Conservation (phyloP, 2,888 invertebrate species). For the Eristalis arbustorum region DNA sequence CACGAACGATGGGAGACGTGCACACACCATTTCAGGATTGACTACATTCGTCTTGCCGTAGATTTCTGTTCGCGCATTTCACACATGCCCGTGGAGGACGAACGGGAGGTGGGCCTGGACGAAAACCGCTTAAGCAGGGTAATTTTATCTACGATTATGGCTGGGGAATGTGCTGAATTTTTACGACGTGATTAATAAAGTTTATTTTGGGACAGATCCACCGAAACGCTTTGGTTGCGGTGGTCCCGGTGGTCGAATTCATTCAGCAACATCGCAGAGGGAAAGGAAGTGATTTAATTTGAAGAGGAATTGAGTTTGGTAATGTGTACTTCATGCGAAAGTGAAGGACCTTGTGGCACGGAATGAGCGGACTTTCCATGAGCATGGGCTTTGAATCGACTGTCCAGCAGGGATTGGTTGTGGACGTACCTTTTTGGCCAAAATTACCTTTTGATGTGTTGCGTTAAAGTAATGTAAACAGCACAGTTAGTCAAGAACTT, state of each 20-base stretch:
- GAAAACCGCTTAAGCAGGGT: constrained; percentile 59
- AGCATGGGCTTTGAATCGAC: no score
- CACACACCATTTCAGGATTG: background rate
- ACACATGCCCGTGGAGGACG: constrained; percentile 54
- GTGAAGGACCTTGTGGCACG: no score
- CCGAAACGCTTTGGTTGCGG: constrained; percentile 24
- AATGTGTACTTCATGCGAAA: constrained; percentile 4
- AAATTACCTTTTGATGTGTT: no score
- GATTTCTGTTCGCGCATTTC: constrained; percentile 57
- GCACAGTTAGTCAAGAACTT: no score
- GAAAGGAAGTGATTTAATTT: constrained; percentile 31
- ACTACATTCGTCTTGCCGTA: constrained; percentile 33
- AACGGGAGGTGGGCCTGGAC: background rate
- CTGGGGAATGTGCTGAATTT: constrained; percentile 62
- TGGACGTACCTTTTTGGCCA: no score
- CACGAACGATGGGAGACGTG: background rate
- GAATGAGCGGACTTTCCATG: no score
- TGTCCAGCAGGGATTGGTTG: no score
- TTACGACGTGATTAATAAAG: constrained; percentile 66
- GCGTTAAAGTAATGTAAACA: no score
- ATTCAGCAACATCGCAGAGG: background rate
- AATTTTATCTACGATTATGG: constrained; percentile 67
- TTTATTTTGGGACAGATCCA: constrained; percentile 43
- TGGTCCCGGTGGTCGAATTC: constrained; percentile 9
- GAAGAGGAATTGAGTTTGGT: background rate